These are phyloP conservation scores for roundworm (Caenorhabditis elegans) DNA, from an alignment of 1,140 invertebrate genomes.

Conservation along the genomic window DNA sequence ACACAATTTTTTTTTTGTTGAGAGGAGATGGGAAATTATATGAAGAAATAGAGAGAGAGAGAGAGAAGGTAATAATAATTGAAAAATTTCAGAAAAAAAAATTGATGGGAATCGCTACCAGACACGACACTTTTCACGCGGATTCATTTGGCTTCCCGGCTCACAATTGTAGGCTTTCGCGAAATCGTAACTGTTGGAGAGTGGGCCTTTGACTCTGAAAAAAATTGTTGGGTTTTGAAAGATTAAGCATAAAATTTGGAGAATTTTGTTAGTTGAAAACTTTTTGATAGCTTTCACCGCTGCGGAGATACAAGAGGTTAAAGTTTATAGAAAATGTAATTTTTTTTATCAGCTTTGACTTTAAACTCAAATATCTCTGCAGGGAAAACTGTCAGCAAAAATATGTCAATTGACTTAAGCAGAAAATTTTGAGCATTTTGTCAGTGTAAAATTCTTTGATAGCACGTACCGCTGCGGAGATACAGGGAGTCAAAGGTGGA, in stretches of 20 bases:
- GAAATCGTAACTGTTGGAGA: slow-evolving; percentile 72
- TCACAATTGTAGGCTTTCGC: slow-evolving; percentile 70
- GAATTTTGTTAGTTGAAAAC: too few species aligned
- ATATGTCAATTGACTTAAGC: too few species aligned
- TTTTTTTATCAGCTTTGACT: too few species aligned
- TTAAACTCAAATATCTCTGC: too few species aligned
- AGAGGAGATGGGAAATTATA: neutral
- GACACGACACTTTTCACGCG: slow-evolving; percentile 71
- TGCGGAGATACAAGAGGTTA: too few species aligned
- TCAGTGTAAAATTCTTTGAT: too few species aligned
- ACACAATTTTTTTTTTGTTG: neutral
- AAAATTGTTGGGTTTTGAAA: slow-evolving; percentile 64
- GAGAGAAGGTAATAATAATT: neutral
- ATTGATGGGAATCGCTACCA: slow-evolving; percentile 68
- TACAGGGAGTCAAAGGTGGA: too few species aligned
- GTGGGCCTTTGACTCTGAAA: slow-evolving; percentile 71
- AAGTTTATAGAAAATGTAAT: too few species aligned
- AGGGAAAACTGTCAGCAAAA: too few species aligned
- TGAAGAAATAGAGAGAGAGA: neutral
- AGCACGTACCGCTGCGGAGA: too few species aligned
- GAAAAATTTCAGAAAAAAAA: neutral
- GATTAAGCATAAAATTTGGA: slow-evolving; percentile 31
- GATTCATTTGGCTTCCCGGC: slow-evolving; percentile 71
- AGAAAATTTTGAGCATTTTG: too few species aligned
- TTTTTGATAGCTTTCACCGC: too few species aligned